These are phyloP conservation scores for Geotrypetes seraphini DNA, from an alignment of 2,797 vertebrate genomes.

Conservation along the genomic window DNA sequence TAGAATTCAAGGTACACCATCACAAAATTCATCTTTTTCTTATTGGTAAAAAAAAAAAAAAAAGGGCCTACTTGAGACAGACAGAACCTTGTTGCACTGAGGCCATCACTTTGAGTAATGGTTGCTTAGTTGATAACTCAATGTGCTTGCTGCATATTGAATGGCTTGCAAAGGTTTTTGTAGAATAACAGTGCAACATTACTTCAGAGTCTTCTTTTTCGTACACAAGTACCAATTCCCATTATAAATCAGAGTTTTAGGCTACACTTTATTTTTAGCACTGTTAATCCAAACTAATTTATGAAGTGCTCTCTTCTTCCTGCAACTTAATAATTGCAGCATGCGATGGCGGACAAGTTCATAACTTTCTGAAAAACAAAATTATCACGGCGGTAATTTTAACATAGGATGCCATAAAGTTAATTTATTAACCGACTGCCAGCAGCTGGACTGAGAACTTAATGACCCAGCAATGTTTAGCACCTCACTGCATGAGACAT, in stretches of 20 bases:
- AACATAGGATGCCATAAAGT: not conserved
- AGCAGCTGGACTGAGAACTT: not conserved
- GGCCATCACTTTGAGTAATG: conserved; percentile 24
- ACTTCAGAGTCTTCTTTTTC: conserved; percentile 9
- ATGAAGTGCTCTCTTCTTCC: not conserved
- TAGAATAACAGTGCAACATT: not conserved
- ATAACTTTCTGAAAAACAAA: not conserved
- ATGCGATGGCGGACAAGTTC: too few relatives aligned
- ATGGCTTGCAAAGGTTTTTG: conserved; percentile 6
- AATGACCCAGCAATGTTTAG: not conserved
- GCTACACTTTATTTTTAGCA: not conserved
- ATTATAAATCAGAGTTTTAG: conserved; percentile 14
- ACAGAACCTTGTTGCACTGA: conserved; percentile 9
- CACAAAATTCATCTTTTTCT: conserved; percentile 8
- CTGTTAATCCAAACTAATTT: not conserved
- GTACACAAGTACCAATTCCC: conserved; percentile 7
- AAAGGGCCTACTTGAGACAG: not conserved
- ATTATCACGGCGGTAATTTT: not conserved
- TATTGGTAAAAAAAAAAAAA: too few relatives aligned
- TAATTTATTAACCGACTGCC: not conserved
- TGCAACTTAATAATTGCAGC: not conserved
- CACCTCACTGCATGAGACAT: too few relatives aligned
- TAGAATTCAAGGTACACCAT: too few relatives aligned
- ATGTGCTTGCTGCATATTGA: conserved; percentile 1
- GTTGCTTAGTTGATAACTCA: conserved; percentile 20